phyloP scores from a whole-genome alignment of 2,797 vertebrate genomes.

The Discoglossus pictus region DNA sequence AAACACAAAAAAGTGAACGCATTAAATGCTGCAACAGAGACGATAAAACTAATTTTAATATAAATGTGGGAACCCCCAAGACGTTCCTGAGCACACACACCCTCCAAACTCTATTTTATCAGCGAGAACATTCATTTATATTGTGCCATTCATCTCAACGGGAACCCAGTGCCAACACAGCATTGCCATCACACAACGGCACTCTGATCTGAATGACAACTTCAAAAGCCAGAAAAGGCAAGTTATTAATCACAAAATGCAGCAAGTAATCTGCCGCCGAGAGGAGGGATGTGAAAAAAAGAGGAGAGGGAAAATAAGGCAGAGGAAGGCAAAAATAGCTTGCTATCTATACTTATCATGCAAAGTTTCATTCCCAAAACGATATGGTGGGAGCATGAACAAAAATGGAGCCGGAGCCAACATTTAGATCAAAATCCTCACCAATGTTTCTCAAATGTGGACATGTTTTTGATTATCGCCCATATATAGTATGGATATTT shows the following conservation, averaged over 20 bases:
- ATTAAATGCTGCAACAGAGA: background rate
- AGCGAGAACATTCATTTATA: background rate
- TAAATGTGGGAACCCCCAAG: slow-evolving; percentile 1
- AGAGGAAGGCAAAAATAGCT: background rate
- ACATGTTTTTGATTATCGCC: too few relatives aligned
- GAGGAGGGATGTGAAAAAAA: background rate
- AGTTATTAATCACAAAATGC: slow-evolving; percentile 23
- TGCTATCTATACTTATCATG: too few relatives aligned
- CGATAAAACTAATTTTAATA: slow-evolving; percentile 12
- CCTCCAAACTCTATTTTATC: slow-evolving; percentile 8
- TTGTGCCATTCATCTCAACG: slow-evolving; percentile 7
- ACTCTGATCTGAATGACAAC: slow-evolving; percentile 13
- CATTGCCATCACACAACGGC: background rate
- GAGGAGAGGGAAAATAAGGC: too few relatives aligned
- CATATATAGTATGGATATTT: too few relatives aligned
- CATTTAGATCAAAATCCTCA: too few relatives aligned
- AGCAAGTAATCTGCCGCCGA: background rate
- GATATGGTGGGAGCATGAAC: too few relatives aligned
- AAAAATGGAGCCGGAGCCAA: too few relatives aligned
- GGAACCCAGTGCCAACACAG: slow-evolving; percentile 1
- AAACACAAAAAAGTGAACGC: slow-evolving; percentile 11
- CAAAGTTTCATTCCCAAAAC: too few relatives aligned
- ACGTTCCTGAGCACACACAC: background rate
- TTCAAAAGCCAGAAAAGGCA: slow-evolving; percentile 10
- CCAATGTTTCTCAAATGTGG: too few relatives aligned